A percentile compares a stretch with the other conserved stretches of the same genome.
These are phyloP conservation scores for Amphiura filiformis DNA, from an alignment of 35 echinoderm and acorn worm genomes.

Conservation along the genomic window DNA sequence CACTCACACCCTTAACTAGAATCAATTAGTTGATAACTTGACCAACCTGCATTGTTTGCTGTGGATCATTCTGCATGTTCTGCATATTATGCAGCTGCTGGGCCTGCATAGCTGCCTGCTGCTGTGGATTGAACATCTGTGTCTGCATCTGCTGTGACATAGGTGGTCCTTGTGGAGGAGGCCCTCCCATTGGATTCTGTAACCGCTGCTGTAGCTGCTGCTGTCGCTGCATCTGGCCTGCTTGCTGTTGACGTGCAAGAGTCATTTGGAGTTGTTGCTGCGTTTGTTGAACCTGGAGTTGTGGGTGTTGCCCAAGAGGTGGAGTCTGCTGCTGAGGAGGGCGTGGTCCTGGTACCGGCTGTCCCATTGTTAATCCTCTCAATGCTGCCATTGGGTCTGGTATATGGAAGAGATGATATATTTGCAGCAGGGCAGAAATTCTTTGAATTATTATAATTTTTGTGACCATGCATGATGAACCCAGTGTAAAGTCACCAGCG, in stretches of 20 bases:
- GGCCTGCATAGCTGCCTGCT: neutral
- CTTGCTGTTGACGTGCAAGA: neutral
- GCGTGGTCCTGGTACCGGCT: neutral
- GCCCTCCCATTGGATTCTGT: neutral
- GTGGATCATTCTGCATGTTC: neutral
- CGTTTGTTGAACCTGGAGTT: neutral
- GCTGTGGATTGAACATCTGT: neutral
- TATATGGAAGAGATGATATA: neutral
- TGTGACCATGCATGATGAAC: too few species aligned
- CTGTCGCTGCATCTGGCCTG: neutral
- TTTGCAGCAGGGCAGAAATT: too few species aligned
- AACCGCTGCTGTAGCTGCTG: neutral
- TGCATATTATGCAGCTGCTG: neutral
- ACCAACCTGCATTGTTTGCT: neutral
- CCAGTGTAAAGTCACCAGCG: too few species aligned
- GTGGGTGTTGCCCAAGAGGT: neutral
- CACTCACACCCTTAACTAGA: too few species aligned
- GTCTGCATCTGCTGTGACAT: neutral
- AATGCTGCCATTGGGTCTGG: neutral
- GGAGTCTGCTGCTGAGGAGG: neutral
- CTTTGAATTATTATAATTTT: too few species aligned
- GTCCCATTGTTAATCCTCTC: neutral
- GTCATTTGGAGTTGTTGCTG: neutral
- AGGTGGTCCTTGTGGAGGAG: neutral
- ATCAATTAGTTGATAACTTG: neutral